Conservation (phyloP, 2,113 vertebrate species). For the Agapornis roseicollis region DNA sequence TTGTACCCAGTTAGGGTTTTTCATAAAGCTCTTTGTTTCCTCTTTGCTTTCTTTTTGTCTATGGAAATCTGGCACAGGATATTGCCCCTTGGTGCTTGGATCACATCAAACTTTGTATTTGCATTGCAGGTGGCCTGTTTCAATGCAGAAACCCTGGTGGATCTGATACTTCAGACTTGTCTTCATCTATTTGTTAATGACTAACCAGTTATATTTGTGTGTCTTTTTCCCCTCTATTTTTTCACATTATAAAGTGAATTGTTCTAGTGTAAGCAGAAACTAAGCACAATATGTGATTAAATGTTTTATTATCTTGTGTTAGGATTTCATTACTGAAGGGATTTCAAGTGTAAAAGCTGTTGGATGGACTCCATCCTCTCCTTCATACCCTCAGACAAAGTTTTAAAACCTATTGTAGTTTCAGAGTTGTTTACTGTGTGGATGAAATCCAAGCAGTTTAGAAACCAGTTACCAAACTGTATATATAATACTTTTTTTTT, state of each 20-base stretch:
- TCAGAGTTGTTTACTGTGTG: background rate
- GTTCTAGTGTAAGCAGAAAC: background rate
- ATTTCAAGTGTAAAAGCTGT: background rate
- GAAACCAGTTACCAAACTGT: background rate
- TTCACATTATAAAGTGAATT: background rate
- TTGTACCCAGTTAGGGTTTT: background rate
- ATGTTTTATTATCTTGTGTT: background rate
- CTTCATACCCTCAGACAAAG: background rate
- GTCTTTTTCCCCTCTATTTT: background rate
- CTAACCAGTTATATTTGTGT: background rate
- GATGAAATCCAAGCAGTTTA: background rate
- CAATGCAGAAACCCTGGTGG: background rate
- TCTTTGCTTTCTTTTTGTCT: background rate
- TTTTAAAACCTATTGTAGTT: background rate
- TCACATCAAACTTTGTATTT: background rate
- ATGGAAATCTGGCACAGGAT: background rate
- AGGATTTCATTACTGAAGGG: background rate
- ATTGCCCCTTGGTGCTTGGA: background rate
- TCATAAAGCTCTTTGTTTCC: background rate
- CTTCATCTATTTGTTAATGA: fast-evolving
- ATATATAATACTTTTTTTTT: background rate
- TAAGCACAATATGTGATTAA: background rate
- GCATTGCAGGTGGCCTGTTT: background rate
- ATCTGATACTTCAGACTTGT: background rate
- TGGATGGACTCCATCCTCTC: background rate